These are phyloP conservation scores for Cyrtodaria siliqua DNA, from an alignment of 2,888 invertebrate species.

Conservation along the genomic window DNA sequence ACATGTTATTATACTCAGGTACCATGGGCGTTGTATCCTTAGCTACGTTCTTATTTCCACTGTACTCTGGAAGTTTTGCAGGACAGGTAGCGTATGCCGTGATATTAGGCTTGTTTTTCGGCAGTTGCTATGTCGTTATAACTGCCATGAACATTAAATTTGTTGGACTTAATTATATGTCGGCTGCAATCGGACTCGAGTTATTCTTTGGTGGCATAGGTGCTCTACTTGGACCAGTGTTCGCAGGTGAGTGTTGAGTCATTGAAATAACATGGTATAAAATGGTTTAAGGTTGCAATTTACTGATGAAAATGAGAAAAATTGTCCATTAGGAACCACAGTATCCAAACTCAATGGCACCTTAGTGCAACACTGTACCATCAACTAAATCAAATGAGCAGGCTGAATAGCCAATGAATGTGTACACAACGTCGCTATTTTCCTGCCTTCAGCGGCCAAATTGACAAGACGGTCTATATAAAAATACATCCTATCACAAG, in stretches of 20 bases:
- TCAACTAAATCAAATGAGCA: too few relatives aligned
- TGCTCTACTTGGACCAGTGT: conserved; percentile 43
- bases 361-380: too few relatives aligned
- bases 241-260: too few relatives aligned
- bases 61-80: conserved; percentile 6
- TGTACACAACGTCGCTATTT: too few relatives aligned
- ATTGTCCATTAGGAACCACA: too few relatives aligned
- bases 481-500: too few relatives aligned
- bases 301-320: too few relatives aligned
- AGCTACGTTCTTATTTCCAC: conserved; percentile 41
- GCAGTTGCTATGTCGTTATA: conserved; percentile 43
- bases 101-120: conserved; percentile 42
- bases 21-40: conserved; percentile 34
- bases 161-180: conserved; percentile 47
- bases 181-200: conserved; percentile 48
- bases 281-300: neutral
- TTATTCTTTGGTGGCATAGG: conserved; percentile 56
- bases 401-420: too few relatives aligned
- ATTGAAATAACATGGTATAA: too few relatives aligned
- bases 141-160: conserved; percentile 35
- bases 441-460: too few relatives aligned
- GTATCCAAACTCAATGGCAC: too few relatives aligned
- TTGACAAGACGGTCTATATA: too few relatives aligned
- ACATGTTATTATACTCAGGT: conserved; percentile 40
- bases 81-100: conserved; percentile 43